Evolutionary conservation across 1,140 invertebrate genomes (phyloP).

Genomic region (Onthophagus taurus): DNA sequence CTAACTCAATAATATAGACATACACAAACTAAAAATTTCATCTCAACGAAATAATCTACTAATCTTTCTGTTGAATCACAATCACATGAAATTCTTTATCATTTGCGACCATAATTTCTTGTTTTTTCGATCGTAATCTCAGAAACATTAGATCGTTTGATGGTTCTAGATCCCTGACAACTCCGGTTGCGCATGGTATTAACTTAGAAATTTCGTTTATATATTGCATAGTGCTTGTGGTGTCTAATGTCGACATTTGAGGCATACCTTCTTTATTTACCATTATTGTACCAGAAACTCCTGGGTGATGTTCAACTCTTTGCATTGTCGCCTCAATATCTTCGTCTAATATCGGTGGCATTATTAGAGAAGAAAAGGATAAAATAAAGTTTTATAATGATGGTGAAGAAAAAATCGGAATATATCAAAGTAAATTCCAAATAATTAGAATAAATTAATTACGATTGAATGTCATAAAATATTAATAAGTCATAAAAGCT

Average conservation of each 20-base stretch:
- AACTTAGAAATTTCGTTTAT: constrained; percentile 56
- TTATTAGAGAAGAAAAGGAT: too few species aligned
- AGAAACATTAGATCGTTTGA: constrained; percentile 69
- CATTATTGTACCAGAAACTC: constrained; percentile 88
- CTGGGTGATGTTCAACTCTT: constrained; percentile 86
- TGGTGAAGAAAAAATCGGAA: too few species aligned
- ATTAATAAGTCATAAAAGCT: too few species aligned
- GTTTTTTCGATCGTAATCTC: constrained; percentile 81
- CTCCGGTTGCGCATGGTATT: constrained; percentile 58
- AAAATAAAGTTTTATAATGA: too few species aligned
- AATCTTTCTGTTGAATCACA: constrained; percentile 59
- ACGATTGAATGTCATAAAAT: too few species aligned
- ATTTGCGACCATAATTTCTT: constrained; percentile 87
- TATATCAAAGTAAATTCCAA: too few species aligned
- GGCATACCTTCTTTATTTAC: constrained; percentile 91
- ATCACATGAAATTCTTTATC: constrained; percentile 61
- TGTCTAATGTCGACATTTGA: constrained; percentile 68
- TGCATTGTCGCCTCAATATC: constrained; percentile 96
- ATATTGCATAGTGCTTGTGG: constrained; percentile 62
- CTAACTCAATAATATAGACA: too few species aligned
- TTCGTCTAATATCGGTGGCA: too few species aligned
- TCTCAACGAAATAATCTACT: too few species aligned
- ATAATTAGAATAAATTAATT: too few species aligned
- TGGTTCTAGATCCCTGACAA: constrained; percentile 65
- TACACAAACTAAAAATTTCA: too few species aligned